Evolutionary conservation across 2,797 vertebrate species (phyloP).

Genomic region (Rhabdomys pumilio): DNA sequence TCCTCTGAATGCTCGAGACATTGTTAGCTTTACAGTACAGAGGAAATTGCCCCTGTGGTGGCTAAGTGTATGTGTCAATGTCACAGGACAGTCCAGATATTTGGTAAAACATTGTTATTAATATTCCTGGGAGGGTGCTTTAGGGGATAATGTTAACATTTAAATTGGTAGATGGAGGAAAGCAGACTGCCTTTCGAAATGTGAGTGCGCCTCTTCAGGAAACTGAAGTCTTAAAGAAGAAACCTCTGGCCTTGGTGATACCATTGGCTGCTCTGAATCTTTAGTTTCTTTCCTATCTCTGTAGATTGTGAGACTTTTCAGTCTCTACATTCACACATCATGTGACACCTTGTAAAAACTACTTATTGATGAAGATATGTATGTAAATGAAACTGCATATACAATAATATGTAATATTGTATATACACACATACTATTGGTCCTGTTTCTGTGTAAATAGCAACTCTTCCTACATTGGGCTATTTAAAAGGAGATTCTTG

Average conservation of each 20-base stretch:
- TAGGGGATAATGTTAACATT: not conserved
- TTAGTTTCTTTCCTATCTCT: not conserved
- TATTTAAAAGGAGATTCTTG: not conserved
- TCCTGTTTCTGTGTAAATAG: not conserved
- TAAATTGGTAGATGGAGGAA: not conserved
- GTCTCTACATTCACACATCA: not conserved
- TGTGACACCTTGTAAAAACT: not conserved
- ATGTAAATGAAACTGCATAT: not conserved
- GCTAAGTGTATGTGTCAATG: not conserved
- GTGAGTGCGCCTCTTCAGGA: not conserved
- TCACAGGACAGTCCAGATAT: not conserved
- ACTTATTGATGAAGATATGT: not conserved
- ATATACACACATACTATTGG: not conserved
- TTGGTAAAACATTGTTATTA: slow-evolving; percentile 2
- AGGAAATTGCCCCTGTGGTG: not conserved
- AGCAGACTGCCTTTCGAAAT: not conserved
- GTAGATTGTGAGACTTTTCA: not conserved
- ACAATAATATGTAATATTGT: not conserved
- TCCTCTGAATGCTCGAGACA: slow-evolving; percentile 1
- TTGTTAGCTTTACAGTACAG: slow-evolving; percentile 15
- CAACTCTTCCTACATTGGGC: not conserved
- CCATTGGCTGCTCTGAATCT: not conserved
- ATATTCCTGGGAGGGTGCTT: not conserved
- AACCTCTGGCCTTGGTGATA: too few relatives aligned
- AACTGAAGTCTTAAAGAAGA: not conserved